Evolutionary conservation across 2,113 vertebrate genomes (phyloP), one percentile per base, ranked within the genome.

Genomic region (Notarius lentiginosus): DNA sequence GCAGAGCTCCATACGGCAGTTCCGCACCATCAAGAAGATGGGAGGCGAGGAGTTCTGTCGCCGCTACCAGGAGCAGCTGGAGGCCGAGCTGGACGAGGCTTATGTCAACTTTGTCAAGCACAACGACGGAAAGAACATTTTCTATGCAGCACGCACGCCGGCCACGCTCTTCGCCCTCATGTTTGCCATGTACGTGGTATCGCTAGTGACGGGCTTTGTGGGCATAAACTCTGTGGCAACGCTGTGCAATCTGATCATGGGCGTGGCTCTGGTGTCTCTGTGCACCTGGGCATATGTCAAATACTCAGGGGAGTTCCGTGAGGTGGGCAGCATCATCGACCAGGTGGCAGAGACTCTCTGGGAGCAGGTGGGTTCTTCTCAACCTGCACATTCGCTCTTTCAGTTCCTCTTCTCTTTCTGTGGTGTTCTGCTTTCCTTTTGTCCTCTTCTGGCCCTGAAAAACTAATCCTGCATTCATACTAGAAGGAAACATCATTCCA

Each of bases 101-200:
- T 99, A 95, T 95, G 92, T 91, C 95, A 98, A 95, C 94, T 98
- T 99, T 91, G 91, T 97, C 93, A 99, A 97, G 94, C 97, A 99
- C 97, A 99, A 99, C 0, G 97, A 99, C 82, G 95, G 98, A 95
- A 99, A 99, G 94, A 99, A 99, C 94, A 98, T 99, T 95, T 99
- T 99, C 93, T 97, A 97, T 79, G 96, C 98, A 75, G 98, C 98
- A 2, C 98, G 98, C 66, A 99, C 98, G 0, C 98, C 98, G 9
- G 98, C 98, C 92, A 98, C 98, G 0, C 96, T 99, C 0, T 99
- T 99, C 84, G 97, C 96, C 0, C 95, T 99, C 91, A 99, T 99
- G 97, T 98, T 99, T 89, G 94, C 95, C 91, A 97, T 98, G 95
- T 99, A 99, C 84, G 91, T 99, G 92, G 94, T 96, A 94, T 97